Conservation (phyloP, 2,113 vertebrate species). For the Corythornis vintsioides region DNA sequence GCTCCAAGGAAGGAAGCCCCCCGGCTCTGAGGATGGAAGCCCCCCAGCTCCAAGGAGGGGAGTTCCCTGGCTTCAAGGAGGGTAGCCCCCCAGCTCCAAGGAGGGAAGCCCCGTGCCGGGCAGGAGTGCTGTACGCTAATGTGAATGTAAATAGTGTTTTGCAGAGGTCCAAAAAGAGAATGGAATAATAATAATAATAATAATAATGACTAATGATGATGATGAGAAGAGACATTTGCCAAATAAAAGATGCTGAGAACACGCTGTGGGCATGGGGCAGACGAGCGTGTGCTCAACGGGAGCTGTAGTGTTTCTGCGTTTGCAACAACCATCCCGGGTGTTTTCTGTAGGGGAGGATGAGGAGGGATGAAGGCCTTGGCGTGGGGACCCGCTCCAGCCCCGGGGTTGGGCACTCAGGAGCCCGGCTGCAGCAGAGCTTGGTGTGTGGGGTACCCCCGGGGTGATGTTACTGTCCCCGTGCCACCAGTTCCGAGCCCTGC, state of each 20-base stretch:
- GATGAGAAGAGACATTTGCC: constrained; percentile 84
- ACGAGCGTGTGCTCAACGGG: not conserved
- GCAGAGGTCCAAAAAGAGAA: constrained; percentile 86
- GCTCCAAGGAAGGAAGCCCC: too few relatives aligned
- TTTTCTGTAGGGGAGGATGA: constrained; percentile 10
- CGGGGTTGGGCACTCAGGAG: not conserved
- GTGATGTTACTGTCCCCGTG: not conserved
- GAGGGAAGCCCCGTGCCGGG: not conserved
- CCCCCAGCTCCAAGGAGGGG: too few relatives aligned
- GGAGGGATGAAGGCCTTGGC: not conserved
- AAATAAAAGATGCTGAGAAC: constrained; percentile 81
- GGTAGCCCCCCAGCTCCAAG: too few relatives aligned
- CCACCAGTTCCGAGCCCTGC: not conserved
- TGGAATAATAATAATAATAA: constrained; percentile 42
- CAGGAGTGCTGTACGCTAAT: constrained; percentile 72
- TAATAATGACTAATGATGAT: not conserved
- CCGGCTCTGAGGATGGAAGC: too few relatives aligned
- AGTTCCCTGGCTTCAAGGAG: too few relatives aligned
- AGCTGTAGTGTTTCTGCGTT: constrained; percentile 6
- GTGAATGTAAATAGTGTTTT: constrained; percentile 96
- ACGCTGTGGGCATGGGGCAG: not conserved
- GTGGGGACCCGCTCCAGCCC: not conserved
- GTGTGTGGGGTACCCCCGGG: not conserved
- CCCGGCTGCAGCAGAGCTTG: not conserved
- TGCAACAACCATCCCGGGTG: constrained; percentile 27